Percentiles rank a stretch among this genome's conserved stretches.
These are phyloP conservation scores for Felis chaus DNA, from an alignment of 2,113 vertebrate genomes.

Conservation along the genomic window DNA sequence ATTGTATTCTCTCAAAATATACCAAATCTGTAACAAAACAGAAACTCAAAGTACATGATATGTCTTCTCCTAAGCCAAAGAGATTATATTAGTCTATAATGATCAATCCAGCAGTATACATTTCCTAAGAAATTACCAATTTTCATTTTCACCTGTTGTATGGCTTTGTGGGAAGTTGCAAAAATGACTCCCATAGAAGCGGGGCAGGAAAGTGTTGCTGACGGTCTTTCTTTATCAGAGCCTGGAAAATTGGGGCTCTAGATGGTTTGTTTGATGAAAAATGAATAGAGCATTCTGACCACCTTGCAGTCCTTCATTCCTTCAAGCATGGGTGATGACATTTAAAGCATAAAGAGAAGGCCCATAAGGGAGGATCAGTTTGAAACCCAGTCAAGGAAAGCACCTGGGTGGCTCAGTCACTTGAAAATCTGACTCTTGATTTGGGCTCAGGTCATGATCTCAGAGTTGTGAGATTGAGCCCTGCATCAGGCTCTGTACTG, in stretches of 20 bases:
- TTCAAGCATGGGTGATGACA: not conserved
- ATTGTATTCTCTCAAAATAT: not conserved
- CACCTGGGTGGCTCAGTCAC: too few species aligned
- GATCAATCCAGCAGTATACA: not conserved
- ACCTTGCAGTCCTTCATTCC: not conserved
- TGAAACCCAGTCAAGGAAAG: not conserved
- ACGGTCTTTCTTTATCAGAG: not conserved
- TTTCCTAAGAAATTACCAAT: conserved; percentile 10
- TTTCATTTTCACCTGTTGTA: conserved; percentile 26
- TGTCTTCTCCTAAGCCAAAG: not conserved
- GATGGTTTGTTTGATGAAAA: not conserved
- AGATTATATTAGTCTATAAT: not conserved
- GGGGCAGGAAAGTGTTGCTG: not conserved
- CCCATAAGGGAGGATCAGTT: not conserved
- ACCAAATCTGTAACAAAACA: not conserved
- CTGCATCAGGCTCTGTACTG: too few species aligned
- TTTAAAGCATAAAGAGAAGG: not conserved
- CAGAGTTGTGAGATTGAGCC: too few species aligned
- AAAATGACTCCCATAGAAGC: conserved; percentile 11
- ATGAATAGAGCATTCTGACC: not conserved
- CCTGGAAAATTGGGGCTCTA: not conserved
- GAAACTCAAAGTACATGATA: not conserved
- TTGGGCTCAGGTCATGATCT: too few species aligned
- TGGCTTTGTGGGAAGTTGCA: not conserved
- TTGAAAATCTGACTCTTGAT: too few species aligned